Percentiles rank a stretch among this genome's conserved stretches.
Evolutionary conservation across 1,140 invertebrate genomes (phyloP).

Genomic region (Globodera ellingtonae): DNA sequence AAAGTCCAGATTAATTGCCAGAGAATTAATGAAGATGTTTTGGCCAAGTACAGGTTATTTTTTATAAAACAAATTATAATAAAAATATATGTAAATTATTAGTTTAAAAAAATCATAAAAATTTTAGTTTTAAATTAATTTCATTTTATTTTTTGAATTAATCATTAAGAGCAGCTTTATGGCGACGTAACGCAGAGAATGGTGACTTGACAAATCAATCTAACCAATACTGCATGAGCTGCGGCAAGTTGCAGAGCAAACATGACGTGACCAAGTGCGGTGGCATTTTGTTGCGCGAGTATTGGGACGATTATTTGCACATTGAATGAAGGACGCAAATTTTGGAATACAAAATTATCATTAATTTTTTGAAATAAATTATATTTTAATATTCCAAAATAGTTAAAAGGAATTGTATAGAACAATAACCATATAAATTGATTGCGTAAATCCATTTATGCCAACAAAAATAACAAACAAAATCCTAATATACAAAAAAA

Average conservation of each 20-base stretch:
- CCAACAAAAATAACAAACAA: too few relatives aligned
- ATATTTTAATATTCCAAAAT: not conserved
- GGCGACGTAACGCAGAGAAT: not conserved
- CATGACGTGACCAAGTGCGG: not conserved
- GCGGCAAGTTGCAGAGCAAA: conserved; percentile 2
- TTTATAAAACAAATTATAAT: too few relatives aligned
- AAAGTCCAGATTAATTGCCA: not conserved
- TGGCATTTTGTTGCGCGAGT: not conserved
- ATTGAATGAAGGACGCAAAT: not conserved
- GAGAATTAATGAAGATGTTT: not conserved
- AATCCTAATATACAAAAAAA: too few relatives aligned
- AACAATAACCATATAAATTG: too few relatives aligned
- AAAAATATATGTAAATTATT: too few relatives aligned
- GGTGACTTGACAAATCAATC: not conserved
- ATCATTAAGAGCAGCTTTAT: conserved; percentile 6
- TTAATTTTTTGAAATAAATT: not conserved
- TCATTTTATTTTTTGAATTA: not conserved
- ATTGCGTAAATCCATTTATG: too few relatives aligned
- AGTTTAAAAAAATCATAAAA: too few relatives aligned
- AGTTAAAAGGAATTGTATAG: not conserved
- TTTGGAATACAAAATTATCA: not conserved
- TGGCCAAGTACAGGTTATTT: not conserved
- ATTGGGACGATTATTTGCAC: conserved; percentile 26
- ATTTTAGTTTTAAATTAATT: not conserved
- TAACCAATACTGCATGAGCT: not conserved